These are phyloP conservation scores for Dichetophora obliterata DNA, from an alignment of 2,888 invertebrate species.

Conservation along the genomic window DNA sequence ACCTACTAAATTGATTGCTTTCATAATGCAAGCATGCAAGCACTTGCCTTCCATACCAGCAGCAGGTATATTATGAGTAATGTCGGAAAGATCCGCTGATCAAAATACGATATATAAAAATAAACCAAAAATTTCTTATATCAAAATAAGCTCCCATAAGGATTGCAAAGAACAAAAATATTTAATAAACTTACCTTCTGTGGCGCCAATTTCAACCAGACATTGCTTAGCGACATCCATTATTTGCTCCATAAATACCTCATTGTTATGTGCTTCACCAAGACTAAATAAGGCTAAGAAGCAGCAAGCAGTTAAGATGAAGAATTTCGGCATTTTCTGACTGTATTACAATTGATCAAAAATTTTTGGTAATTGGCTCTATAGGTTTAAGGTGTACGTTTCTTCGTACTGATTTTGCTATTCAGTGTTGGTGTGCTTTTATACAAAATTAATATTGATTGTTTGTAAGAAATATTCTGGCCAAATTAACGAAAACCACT, in stretches of 20 bases:
- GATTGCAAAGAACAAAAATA: not conserved
- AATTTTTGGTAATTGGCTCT: slow-evolving; percentile 44
- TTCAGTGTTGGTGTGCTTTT: not conserved
- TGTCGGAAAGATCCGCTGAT: slow-evolving; percentile 52
- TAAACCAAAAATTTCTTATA: not conserved
- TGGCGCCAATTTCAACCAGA: slow-evolving; percentile 58
- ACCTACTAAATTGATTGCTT: slow-evolving; percentile 52
- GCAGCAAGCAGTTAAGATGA: slow-evolving; percentile 37
- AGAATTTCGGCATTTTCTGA: not conserved
- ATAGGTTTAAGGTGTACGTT: not conserved
- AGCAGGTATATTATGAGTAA: slow-evolving; percentile 53
- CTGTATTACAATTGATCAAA: not conserved
- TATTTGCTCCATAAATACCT: slow-evolving; percentile 53
- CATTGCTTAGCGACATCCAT: slow-evolving; percentile 55
- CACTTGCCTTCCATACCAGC: slow-evolving; percentile 57
- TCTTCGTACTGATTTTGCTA: not conserved
- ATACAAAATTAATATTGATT: not conserved
- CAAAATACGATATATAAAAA: not conserved
- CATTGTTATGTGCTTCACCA: slow-evolving; percentile 49
- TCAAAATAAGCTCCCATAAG: not conserved
- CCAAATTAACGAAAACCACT: slow-evolving; percentile 39
- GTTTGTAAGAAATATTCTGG: not conserved
- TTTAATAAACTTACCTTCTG: slow-evolving; percentile 50
- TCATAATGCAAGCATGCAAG: slow-evolving; percentile 60
- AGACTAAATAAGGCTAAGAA: slow-evolving; percentile 33